Evolutionary conservation across 1,140 invertebrate genomes (phyloP).

Genomic region (Leptestheria dahalacensis): DNA sequence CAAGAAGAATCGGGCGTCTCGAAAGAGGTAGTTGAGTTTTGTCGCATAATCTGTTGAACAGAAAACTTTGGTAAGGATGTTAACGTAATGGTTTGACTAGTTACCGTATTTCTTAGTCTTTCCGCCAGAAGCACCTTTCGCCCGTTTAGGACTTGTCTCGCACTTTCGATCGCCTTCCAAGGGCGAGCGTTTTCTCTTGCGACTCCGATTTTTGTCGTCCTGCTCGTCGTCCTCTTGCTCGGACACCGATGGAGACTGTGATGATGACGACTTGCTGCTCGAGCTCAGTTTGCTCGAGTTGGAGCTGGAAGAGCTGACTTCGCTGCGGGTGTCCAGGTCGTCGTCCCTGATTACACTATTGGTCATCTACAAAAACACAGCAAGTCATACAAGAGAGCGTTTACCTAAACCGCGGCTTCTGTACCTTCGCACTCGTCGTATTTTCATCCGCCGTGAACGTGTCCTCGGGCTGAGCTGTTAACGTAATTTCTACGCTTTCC

Average conservation of each 20-base stretch:
- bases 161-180: background rate
- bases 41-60: constrained; percentile 63
- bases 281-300: constrained; percentile 41
- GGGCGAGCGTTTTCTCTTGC: constrained; percentile 10
- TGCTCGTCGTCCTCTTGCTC: constrained; percentile 5
- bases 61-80: background rate
- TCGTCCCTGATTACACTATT: background rate
- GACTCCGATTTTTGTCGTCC: constrained; percentile 10
- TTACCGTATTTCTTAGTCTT: constrained; percentile 13
- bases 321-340: constrained; percentile 53
- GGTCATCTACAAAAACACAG: too few relatives aligned
- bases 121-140: background rate
- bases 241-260: constrained; percentile 30
- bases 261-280: constrained; percentile 51
- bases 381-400: too few relatives aligned
- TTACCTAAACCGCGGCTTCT: too few relatives aligned
- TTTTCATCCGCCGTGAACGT: constrained; percentile 1
- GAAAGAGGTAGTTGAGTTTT: constrained; percentile 85
- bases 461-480: constrained; percentile 7
- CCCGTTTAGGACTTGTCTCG: background rate
- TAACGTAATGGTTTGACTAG: too few relatives aligned
- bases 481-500: constrained; percentile 6
- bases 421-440: background rate
- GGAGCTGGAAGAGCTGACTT: constrained; percentile 45
- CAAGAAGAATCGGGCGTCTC: constrained; percentile 88